Conservation (phyloP, 35 echinoderm and acorn worm species). For the Apostichopus californicus region DNA sequence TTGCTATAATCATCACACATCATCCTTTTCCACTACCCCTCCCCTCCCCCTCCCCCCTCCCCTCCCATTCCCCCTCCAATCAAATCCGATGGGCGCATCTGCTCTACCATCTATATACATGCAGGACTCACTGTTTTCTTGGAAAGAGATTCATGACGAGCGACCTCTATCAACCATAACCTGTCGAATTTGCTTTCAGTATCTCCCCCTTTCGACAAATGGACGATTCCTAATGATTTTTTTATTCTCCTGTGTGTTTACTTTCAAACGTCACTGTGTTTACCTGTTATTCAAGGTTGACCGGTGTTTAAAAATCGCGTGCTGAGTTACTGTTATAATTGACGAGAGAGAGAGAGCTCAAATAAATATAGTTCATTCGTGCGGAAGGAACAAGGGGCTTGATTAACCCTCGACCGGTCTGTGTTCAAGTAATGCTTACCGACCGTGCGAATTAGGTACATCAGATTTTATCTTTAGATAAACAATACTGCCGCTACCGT, state of each 20-base stretch:
- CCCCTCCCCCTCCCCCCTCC: too few relatives aligned
- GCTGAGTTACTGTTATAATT: conserved; percentile 4
- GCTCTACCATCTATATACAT: too few relatives aligned
- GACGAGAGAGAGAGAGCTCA: background rate
- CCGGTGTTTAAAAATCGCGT: conserved; percentile 15
- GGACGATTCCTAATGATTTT: conserved; percentile 4
- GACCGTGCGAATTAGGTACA: too few relatives aligned
- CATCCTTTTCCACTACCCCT: too few relatives aligned
- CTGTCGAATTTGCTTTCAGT: too few relatives aligned
- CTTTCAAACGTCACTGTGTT: conserved; percentile 26
- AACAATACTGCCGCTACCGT: too few relatives aligned
- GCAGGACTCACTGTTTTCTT: too few relatives aligned
- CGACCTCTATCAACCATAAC: background rate
- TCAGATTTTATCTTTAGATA: too few relatives aligned
- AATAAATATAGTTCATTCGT: background rate
- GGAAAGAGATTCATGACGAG: background rate
- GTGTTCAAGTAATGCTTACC: background rate
- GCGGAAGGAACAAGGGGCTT: background rate
- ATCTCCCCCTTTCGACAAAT: background rate
- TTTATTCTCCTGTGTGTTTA: background rate
- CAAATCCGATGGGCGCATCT: background rate
- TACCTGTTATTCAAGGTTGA: conserved; percentile 35
- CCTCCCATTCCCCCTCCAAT: too few relatives aligned
- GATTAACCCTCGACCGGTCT: background rate
- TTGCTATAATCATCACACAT: too few relatives aligned